phyloP scores from a whole-genome alignment of 2,888 invertebrate species.

The Nomada hirtipes region DNA sequence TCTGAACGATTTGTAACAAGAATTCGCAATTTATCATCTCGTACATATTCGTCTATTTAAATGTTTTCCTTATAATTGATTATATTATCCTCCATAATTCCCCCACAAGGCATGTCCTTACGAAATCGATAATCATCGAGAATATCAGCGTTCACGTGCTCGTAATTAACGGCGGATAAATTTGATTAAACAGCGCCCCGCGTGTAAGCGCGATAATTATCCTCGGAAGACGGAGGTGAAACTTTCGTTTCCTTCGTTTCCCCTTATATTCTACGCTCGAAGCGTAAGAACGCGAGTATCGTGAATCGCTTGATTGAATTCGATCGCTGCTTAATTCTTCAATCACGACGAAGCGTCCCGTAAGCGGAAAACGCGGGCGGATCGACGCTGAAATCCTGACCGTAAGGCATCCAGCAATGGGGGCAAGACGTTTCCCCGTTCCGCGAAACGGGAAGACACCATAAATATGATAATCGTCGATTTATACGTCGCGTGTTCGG shows the following conservation, averaged over 20 bases:
- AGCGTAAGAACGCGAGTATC: not conserved
- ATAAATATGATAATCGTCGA: constrained; percentile 78
- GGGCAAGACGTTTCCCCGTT: constrained; percentile 12
- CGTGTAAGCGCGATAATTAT: constrained; percentile 21
- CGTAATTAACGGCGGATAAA: constrained; percentile 13
- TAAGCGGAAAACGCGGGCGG: constrained; percentile 24
- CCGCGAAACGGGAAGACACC: constrained; percentile 66
- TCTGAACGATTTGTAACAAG: too few relatives aligned
- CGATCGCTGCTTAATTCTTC: constrained; percentile 63
- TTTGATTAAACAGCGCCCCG: constrained; percentile 15
- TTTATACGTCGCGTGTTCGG: constrained; percentile 73
- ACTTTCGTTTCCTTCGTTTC: not conserved
- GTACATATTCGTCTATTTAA: too few relatives aligned
- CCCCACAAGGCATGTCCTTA: too few relatives aligned
- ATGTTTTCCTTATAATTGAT: too few relatives aligned
- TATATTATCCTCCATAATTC: too few relatives aligned
- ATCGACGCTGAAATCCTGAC: constrained; percentile 27
- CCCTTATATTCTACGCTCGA: too few relatives aligned
- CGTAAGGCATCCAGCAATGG: constrained; percentile 7
- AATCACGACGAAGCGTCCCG: constrained; percentile 44
- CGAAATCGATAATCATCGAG: not conserved
- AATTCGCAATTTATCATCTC: too few relatives aligned
- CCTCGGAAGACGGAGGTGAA: not conserved
- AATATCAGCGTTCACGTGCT: not conserved
- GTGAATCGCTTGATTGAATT: constrained; percentile 49